A percentile compares a stretch with the other conserved stretches of the same genome.
These are phyloP conservation scores for Pseudobourletiella spinata DNA, from an alignment of 1,140 invertebrate genomes.

Conservation along the genomic window DNA sequence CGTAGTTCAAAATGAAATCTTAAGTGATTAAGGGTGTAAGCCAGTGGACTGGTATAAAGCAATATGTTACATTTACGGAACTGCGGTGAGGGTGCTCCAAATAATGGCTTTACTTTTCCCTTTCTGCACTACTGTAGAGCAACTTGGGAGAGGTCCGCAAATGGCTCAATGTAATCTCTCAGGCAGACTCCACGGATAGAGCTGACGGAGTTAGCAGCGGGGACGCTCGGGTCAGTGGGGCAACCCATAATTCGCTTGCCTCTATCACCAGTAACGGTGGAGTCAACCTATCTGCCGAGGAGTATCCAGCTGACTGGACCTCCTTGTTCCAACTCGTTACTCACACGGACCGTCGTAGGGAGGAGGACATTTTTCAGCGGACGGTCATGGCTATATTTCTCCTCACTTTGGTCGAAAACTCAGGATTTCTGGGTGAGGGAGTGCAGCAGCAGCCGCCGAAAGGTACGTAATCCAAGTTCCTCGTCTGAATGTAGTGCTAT, in stretches of 20 bases:
- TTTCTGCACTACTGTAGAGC: background rate
- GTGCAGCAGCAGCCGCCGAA: background rate
- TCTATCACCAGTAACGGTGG: no score
- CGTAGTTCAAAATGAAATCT: no score
- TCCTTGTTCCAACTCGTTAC: constrained; percentile 62
- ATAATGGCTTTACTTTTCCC: no score
- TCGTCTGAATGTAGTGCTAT: no score
- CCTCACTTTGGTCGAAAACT: constrained; percentile 59
- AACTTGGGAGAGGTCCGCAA: background rate
- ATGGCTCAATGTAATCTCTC: background rate
- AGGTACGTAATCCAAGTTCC: background rate
- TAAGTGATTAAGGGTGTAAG: no score
- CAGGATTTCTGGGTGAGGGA: constrained; percentile 55
- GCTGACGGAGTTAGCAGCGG: background rate
- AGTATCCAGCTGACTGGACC: constrained; percentile 52
- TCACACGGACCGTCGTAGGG: constrained; percentile 59
- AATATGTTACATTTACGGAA: no score
- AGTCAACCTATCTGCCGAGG: no score
- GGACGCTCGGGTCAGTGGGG: no score
- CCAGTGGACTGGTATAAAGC: no score
- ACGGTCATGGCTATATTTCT: constrained; percentile 71
- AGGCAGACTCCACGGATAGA: background rate
- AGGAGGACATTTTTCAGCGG: constrained; percentile 70
- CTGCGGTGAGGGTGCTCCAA: no score
- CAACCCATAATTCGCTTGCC: no score